A percentile compares a stretch with the other conserved stretches of the same genome.
Evolutionary conservation across 2,113 vertebrate genomes (phyloP).

Genomic region (Cololabis saira): DNA sequence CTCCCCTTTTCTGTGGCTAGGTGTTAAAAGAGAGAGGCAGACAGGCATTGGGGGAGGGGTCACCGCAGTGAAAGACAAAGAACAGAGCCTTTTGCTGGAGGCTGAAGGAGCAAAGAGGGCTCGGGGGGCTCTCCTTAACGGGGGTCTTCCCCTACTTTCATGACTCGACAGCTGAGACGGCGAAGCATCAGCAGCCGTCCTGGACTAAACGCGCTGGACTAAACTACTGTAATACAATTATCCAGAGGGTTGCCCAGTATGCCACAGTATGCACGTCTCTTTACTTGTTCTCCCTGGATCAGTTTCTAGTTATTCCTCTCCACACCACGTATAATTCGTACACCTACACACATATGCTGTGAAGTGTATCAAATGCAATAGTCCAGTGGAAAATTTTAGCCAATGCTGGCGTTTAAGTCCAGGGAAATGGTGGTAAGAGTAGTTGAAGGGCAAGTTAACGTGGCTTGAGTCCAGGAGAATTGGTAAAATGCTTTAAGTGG

Average conservation of each 20-base stretch:
- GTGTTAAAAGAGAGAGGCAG: constrained; percentile 74
- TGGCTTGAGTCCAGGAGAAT: constrained; percentile 39
- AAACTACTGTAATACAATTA: constrained; percentile 43
- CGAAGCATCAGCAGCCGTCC: constrained; percentile 32
- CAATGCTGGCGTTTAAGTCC: constrained; percentile 25
- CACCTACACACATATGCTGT: constrained; percentile 31
- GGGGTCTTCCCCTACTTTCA: constrained; percentile 60
- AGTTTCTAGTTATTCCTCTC: constrained; percentile 32
- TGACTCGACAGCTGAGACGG: constrained; percentile 66
- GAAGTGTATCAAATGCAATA: constrained; percentile 21
- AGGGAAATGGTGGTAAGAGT: constrained; percentile 18
- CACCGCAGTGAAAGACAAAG: constrained; percentile 78
- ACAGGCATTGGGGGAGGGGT: constrained; percentile 77
- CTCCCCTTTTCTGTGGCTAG: constrained; percentile 61
- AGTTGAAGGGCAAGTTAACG: constrained; percentile 32
- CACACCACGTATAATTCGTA: constrained; percentile 6
- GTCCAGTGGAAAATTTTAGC: constrained; percentile 22
- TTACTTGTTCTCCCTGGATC: constrained; percentile 10
- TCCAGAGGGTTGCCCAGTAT: constrained; percentile 5
- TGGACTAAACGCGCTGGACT: constrained; percentile 8
- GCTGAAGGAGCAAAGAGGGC: constrained; percentile 52
- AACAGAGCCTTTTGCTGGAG: constrained; percentile 67
- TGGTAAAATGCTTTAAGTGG: constrained; percentile 52
- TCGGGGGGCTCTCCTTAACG: constrained; percentile 43
- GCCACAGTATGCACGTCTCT: constrained; percentile 8